Conservation (phyloP, 2,797 vertebrate genomes). For the Anas capensis region DNA sequence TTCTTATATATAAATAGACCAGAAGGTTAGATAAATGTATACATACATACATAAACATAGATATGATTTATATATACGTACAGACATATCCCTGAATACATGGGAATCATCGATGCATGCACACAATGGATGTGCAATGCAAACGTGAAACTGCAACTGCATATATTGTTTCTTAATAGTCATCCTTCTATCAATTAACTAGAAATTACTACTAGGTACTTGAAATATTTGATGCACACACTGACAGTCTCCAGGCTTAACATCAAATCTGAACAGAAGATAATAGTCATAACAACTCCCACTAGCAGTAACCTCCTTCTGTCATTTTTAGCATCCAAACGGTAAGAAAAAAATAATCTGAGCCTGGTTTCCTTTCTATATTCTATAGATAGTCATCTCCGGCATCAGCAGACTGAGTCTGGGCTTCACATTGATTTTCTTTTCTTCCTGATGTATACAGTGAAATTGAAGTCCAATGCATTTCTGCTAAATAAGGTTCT, state of each 20-base stretch:
- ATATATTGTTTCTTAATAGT: not conserved
- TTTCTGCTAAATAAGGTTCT: conserved; percentile 39
- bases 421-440: conserved; percentile 47
- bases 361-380: not conserved
- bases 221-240: not conserved
- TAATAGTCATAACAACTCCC: not conserved
- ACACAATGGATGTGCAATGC: not conserved
- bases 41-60: not conserved
- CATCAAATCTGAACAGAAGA: not conserved
- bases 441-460: conserved; percentile 10
- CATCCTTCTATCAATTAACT: not conserved
- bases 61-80: not conserved
- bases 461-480: conserved; percentile 48
- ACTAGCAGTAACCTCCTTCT: not conserved
- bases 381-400: conserved; percentile 33
- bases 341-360: not conserved
- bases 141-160: not conserved
- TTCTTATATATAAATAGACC: not conserved
- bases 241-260: not conserved
- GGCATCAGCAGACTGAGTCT: conserved; percentile 37
- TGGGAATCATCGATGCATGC: not conserved
- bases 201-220: not conserved
- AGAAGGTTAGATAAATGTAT: not conserved
- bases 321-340: conserved; percentile 2
- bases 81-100: fast-evolving